phyloP scores from a whole-genome alignment of 2,113 vertebrate species.

The Hippolais icterina region DNA sequence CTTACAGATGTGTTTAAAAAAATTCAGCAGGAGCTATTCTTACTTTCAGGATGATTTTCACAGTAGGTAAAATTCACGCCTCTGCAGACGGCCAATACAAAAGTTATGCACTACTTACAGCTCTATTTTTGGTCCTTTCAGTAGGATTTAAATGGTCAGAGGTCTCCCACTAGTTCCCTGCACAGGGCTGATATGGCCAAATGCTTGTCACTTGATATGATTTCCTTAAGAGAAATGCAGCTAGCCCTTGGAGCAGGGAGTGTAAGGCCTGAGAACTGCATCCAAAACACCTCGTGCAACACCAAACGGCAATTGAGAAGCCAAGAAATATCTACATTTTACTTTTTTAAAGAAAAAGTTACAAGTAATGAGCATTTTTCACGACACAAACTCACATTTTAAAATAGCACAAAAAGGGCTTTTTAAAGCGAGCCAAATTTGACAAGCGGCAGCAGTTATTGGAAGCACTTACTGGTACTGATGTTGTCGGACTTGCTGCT shows the following conservation, averaged over 20 bases:
- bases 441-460: neutral
- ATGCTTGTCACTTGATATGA: neutral
- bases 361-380: neutral
- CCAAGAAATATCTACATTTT: neutral
- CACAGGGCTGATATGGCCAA: neutral
- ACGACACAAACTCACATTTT: neutral
- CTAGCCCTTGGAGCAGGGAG: neutral
- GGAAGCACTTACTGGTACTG: slow-evolving; percentile 86
- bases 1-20: neutral
- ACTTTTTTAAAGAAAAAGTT: accelerated
- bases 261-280: neutral
- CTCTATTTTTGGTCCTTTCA: slow-evolving; percentile 15
- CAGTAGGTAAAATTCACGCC: neutral
- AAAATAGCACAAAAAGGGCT: neutral
- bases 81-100: neutral
- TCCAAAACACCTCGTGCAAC: neutral
- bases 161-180: neutral
- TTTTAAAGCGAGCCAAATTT: neutral
- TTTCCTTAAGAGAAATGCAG: neutral
- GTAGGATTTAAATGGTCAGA: neutral
- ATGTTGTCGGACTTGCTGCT: slow-evolving; percentile 97
- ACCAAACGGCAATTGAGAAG: neutral
- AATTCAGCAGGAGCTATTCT: neutral
- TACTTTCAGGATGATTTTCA: neutral
- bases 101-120: neutral